A percentile compares a stretch with the other conserved stretches of the same genome.
These are phyloP conservation scores for Tyria jacobaeae DNA, from an alignment of 2,888 invertebrate genomes.

Conservation along the genomic window DNA sequence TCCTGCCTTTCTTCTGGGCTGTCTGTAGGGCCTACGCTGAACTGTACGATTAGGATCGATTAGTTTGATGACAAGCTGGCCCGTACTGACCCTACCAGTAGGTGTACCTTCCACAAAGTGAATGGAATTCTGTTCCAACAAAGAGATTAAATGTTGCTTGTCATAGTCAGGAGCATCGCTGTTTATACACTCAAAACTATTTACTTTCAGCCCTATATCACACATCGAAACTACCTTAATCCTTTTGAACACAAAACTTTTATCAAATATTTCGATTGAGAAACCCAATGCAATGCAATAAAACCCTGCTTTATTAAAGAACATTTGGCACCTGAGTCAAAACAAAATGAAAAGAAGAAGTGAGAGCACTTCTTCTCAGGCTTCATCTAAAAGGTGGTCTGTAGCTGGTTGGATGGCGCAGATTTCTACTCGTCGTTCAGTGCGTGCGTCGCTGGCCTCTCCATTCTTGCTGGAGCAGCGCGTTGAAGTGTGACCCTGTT, in stretches of 20 bases:
- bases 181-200: constrained; percentile 4
- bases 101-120: not conserved
- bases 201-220: constrained; percentile 1
- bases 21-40: constrained; percentile 4
- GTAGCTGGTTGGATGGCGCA: constrained; percentile 10
- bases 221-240: constrained; percentile 2
- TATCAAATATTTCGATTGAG: constrained; percentile 9
- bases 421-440: constrained; percentile 10
- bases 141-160: constrained; percentile 1
- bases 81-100: not conserved
- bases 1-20: not conserved
- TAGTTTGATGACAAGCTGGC: not conserved
- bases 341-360: too few species aligned
- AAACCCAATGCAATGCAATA: constrained; percentile 12
- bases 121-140: constrained; percentile 1
- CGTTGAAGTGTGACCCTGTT: constrained; percentile 2
- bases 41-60: constrained; percentile 1
- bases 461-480: not conserved
- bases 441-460: not conserved
- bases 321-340: too few species aligned
- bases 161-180: constrained; percentile 3
- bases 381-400: not conserved
- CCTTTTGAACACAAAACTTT: not conserved
- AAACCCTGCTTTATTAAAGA: not conserved
- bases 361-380: too few species aligned